phyloP scores from a whole-genome alignment of 1,140 invertebrate genomes.

The Glossosoma conforme region DNA sequence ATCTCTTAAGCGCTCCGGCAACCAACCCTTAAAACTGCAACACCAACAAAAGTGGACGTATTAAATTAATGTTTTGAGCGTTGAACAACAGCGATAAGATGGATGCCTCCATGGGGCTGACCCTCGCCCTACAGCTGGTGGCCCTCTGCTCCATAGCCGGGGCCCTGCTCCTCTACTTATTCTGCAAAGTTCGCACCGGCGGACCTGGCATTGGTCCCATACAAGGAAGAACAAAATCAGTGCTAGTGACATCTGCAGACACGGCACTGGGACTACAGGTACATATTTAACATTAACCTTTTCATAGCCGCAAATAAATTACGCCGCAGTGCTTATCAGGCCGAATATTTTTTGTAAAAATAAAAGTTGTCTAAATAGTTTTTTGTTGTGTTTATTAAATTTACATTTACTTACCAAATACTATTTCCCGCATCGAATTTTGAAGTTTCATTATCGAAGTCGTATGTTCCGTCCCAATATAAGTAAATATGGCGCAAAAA shows the following conservation, averaged over 20 bases:
- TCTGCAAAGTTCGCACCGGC: conserved; percentile 66
- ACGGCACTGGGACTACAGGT: conserved; percentile 70
- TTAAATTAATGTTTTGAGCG: conserved; percentile 13
- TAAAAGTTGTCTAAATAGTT: not conserved
- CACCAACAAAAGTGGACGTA: no score
- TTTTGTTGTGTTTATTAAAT: no score
- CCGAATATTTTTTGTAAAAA: no score
- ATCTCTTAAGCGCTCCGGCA: not conserved
- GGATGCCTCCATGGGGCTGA: conserved; percentile 71
- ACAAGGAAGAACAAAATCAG: conserved; percentile 53
- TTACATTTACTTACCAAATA: no score
- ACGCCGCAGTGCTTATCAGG: no score
- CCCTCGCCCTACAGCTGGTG: conserved; percentile 69
- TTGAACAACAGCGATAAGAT: conserved; percentile 44
- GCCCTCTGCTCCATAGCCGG: conserved; percentile 74
- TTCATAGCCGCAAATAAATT: no score
- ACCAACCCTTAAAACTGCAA: no score
- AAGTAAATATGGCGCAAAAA: no score
- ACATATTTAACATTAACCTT: no score
- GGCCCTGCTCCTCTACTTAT: conserved; percentile 66
- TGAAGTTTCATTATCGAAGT: no score
- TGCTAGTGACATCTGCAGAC: conserved; percentile 72
- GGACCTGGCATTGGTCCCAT: conserved; percentile 46
- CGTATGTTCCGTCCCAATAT: no score
- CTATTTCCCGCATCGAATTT: no score